A percentile compares a stretch with the other conserved stretches of the same genome.
phyloP scores from a whole-genome alignment of 2,113 vertebrate genomes.

The Nothocercus julius region DNA sequence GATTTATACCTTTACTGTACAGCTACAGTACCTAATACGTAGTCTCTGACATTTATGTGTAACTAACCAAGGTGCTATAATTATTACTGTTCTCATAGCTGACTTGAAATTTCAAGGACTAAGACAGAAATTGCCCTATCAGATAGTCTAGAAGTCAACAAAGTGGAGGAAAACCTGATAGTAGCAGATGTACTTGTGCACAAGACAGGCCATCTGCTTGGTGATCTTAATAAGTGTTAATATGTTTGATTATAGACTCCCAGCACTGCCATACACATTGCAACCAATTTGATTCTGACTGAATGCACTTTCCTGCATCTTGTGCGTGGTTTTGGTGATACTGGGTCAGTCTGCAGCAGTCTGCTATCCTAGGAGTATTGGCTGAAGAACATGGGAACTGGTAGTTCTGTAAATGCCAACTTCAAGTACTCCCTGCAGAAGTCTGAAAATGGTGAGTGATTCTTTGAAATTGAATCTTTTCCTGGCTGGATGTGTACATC shows the following conservation, averaged over 20 bases:
- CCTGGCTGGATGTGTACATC: background rate
- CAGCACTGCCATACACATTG: background rate
- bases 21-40: background rate
- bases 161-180: background rate
- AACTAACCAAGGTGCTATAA: background rate
- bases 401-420: slow-evolving; percentile 51
- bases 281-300: background rate
- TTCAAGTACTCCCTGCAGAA: slow-evolving; percentile 68
- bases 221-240: background rate
- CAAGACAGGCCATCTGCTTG: accelerated
- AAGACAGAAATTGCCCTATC: background rate
- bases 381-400: slow-evolving; percentile 67
- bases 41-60: background rate
- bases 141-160: background rate
- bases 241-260: slow-evolving; percentile 1
- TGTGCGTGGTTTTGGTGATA: background rate
- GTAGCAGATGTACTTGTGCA: background rate
- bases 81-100: background rate
- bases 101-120: background rate
- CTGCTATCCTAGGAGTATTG: background rate
- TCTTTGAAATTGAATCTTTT: background rate
- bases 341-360: background rate
- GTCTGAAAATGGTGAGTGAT: slow-evolving; percentile 70
- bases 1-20: background rate
- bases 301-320: background rate